Conservation (phyloP, 2,888 invertebrate species). For the Acanthosoma haemorrhoidale region DNA sequence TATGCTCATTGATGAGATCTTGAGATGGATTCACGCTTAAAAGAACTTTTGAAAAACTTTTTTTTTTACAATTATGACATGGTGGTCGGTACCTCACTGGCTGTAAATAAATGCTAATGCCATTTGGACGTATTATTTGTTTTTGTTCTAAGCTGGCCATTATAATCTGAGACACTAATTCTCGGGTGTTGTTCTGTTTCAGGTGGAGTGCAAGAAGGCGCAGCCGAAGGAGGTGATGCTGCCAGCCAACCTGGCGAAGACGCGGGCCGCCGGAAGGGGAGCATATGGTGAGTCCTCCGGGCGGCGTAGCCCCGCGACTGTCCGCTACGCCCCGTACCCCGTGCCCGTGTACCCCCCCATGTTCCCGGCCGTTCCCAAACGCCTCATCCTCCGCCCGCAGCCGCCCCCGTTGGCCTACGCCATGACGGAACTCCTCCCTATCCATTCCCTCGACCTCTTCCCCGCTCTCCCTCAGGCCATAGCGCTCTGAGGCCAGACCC, state of each 20-base stretch:
- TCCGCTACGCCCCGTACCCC: conserved; percentile 40
- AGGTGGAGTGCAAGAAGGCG: conserved; percentile 99
- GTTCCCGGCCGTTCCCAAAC: conserved; percentile 44
- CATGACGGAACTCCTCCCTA: conserved; percentile 64
- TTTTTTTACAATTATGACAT: no score
- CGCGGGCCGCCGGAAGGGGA: conserved; percentile 89
- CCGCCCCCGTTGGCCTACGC: conserved; percentile 57
- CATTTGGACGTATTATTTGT: no score
- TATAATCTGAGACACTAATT: no score
- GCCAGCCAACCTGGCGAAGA: conserved; percentile 92
- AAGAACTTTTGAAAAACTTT: no score
- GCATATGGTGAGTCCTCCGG: conserved; percentile 95
- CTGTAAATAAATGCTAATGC: not conserved
- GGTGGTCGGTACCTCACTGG: not conserved
- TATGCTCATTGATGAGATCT: no score
- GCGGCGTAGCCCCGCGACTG: conserved; percentile 43
- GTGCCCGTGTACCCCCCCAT: conserved; percentile 41
- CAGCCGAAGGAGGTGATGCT: conserved; percentile 99
- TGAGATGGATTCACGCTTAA: no score
- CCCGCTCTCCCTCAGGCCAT: conserved; percentile 39
- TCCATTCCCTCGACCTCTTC: conserved; percentile 33
- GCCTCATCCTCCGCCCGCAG: conserved; percentile 45
- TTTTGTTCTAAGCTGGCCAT: no score
- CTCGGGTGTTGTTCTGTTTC: conserved; percentile 44
- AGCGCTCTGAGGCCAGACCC: conserved; percentile 38